Evolutionary conservation across 2,113 vertebrate species (phyloP).

Genomic region (Amia ocellicauda): DNA sequence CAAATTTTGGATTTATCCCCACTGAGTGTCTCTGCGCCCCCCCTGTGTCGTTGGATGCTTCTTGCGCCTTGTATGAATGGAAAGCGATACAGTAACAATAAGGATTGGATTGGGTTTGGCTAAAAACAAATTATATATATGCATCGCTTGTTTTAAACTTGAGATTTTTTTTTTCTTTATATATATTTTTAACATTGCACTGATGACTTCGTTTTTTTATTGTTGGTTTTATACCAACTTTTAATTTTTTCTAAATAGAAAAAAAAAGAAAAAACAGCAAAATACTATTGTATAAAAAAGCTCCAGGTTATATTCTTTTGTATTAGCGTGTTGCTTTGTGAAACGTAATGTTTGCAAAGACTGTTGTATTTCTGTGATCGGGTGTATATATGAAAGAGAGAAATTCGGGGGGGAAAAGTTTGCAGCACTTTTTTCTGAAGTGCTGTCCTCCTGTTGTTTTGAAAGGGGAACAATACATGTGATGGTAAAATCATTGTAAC

Average conservation of each 20-base stretch:
- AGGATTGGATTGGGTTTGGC: too few relatives aligned
- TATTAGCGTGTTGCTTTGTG: constrained; percentile 66
- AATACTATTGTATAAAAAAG: constrained; percentile 67
- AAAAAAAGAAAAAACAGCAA: constrained; percentile 71
- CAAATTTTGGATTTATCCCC: too few relatives aligned
- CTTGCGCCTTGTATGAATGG: too few relatives aligned
- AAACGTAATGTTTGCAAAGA: constrained; percentile 63
- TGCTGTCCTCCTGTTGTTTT: constrained; percentile 63
- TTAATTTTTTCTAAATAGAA: constrained; percentile 61
- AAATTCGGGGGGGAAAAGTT: constrained; percentile 57
- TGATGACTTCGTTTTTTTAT: constrained; percentile 71
- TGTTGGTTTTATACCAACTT: constrained; percentile 68
- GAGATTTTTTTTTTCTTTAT: constrained; percentile 63
- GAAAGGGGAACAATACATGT: constrained; percentile 73
- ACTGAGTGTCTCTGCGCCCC: too few relatives aligned
- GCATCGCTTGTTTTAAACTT: constrained; percentile 76
- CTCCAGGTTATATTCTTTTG: constrained; percentile 69
- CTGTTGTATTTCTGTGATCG: constrained; percentile 64
- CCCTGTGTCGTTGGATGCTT: too few relatives aligned
- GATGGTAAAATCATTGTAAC: constrained; percentile 74
- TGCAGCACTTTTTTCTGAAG: constrained; percentile 65
- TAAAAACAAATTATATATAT: too few relatives aligned
- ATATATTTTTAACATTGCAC: constrained; percentile 81
- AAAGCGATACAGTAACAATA: too few relatives aligned
- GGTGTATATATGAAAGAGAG: constrained; percentile 64